Evolutionary conservation across 2,888 invertebrate genomes (phyloP), one percentile per base, ranked within the genome.

Genomic region (Tenthredo mesomela): DNA sequence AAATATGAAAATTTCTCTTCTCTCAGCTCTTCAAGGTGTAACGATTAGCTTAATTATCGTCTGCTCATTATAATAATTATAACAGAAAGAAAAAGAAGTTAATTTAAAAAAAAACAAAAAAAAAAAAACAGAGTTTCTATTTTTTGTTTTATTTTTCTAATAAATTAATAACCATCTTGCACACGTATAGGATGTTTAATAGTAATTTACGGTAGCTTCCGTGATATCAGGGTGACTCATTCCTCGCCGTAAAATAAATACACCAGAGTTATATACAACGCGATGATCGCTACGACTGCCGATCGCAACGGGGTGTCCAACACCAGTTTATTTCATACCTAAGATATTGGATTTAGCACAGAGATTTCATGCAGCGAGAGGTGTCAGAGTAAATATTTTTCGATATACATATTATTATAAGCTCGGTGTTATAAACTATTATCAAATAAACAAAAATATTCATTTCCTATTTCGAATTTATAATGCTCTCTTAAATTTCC

Each of bases 311-410:
- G 89, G 89, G 85, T 89, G 88, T 58, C 87, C 65, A 71, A 61
- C 86, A 85, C 83, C 80, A 86, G 87, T 85, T 90, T 90, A 90
- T 89, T 89, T 89, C 88, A 88, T 87, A 89, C 87, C 37, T n/a
- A 40, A 77, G 80, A 80, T 21, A 77, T 80, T 80, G 80, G 61
- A 80, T 80, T 61, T 80, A 80, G 80, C 80, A 61, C 58, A 21
- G 37, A 61, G 80, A 80, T 58, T 80, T 80, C 80, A 58, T 50
- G 6, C 61, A 37, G 37, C 15, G 61, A 78, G 10, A 25, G 15
- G 21, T 80, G 61, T 80, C 80, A 40, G 61, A 80, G 58, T 80
- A 6, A 80, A 80, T 78, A 58, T 33, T 78, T 5, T 21, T 37
- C 29, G 58, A 78, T 33, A 37, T 40, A 15, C 37, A 37, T 37